Conservation (phyloP, 2,888 invertebrate genomes). For the Perizoma affinitatum region DNA sequence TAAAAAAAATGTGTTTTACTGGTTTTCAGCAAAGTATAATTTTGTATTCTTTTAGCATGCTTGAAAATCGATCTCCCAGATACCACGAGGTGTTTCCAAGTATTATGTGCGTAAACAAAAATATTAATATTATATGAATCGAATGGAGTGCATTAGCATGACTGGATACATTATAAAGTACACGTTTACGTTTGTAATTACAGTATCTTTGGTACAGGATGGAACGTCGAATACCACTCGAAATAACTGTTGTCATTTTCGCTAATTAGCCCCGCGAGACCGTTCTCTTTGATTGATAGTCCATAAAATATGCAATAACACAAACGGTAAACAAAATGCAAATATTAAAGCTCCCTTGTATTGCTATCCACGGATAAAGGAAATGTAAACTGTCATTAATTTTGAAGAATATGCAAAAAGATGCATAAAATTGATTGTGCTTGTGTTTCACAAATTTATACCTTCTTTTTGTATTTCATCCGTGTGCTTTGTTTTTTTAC, state of each 20-base stretch:
- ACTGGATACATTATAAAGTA: slow-evolving; percentile 7
- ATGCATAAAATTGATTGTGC: background rate
- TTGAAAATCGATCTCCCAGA: background rate
- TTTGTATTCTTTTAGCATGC: no score
- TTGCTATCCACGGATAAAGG: slow-evolving; percentile 34
- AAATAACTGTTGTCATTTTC: slow-evolving; percentile 39
- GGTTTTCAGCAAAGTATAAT: no score
- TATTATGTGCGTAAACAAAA: background rate
- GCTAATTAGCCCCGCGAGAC: slow-evolving; percentile 39
- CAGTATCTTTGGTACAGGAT: slow-evolving; percentile 8
- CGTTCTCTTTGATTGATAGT: slow-evolving; percentile 52
- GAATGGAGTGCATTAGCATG: background rate
- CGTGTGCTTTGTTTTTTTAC: no score
- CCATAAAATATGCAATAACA: slow-evolving; percentile 69
- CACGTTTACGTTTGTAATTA: slow-evolving; percentile 1
- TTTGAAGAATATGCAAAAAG: background rate
- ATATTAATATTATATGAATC: background rate
- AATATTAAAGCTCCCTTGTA: slow-evolving; percentile 52
- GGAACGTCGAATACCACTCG: slow-evolving; percentile 14
- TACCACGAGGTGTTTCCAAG: background rate
- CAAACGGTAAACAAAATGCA: slow-evolving; percentile 64
- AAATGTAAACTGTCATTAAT: slow-evolving; percentile 17
- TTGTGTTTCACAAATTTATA: background rate
- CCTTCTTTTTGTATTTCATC: background rate
- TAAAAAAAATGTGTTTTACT: no score